Evolutionary conservation across 2,888 invertebrate species (phyloP).

Genomic region (Pseudococcus longispinus): DNA sequence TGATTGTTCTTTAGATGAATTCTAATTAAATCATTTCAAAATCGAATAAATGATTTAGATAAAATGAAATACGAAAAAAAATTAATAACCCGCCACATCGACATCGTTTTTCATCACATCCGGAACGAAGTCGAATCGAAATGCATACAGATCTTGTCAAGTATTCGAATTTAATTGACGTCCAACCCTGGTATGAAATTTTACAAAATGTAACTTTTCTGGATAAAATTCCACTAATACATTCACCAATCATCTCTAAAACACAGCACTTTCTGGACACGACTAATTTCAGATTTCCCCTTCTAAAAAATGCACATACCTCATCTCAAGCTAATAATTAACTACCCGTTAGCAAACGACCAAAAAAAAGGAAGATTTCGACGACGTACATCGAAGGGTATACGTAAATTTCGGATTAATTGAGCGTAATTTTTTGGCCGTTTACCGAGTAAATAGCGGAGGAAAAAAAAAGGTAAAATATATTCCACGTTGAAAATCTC

Average conservation of each 20-base stretch:
- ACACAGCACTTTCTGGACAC: neutral
- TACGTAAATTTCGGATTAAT: slow-evolving; percentile 28
- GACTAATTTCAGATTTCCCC: neutral
- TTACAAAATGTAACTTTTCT: too few relatives aligned
- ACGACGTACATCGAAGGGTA: slow-evolving; percentile 3
- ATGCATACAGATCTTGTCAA: too few relatives aligned
- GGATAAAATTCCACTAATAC: too few relatives aligned
- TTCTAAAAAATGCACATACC: neutral
- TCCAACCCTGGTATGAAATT: too few relatives aligned
- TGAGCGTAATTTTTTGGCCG: slow-evolving; percentile 33
- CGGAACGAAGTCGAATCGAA: too few relatives aligned
- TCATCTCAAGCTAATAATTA: neutral
- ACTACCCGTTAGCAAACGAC: neutral
- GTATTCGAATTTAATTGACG: too few relatives aligned
- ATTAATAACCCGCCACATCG: too few relatives aligned
- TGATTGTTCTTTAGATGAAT: too few relatives aligned
- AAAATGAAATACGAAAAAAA: too few relatives aligned
- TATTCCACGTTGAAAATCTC: slow-evolving; percentile 12
- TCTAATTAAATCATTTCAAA: too few relatives aligned
- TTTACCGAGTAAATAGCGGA: slow-evolving; percentile 4
- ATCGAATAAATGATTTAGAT: too few relatives aligned
- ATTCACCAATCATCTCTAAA: neutral
- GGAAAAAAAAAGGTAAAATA: slow-evolving; percentile 8
- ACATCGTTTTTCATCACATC: too few relatives aligned
- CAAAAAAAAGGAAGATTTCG: slow-evolving; percentile 8